Conservation (phyloP, 2,113 vertebrate genomes). For the Stigmatopora argus region DNA sequence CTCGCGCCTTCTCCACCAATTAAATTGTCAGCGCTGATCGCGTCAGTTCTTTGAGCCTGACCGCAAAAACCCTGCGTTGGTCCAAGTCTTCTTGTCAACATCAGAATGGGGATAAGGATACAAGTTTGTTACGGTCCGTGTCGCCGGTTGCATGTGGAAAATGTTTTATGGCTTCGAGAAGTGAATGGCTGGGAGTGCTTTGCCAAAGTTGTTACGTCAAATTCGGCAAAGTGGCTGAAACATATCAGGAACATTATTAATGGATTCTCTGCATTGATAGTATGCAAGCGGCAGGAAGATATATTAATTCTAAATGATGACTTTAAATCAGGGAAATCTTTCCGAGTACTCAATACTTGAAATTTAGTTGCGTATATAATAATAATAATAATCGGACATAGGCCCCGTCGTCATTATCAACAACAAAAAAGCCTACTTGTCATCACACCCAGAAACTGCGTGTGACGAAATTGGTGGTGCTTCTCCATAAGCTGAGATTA, state of each 20-base stretch:
- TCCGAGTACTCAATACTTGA: too few relatives aligned
- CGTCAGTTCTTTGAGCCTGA: not conserved
- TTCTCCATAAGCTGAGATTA: too few relatives aligned
- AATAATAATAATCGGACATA: too few relatives aligned
- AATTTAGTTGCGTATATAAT: too few relatives aligned
- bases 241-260: not conserved
- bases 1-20: not conserved
- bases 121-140: not conserved
- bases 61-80: not conserved
- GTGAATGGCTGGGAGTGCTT: not conserved
- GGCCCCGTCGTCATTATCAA: too few relatives aligned
- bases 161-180: slow-evolving; percentile 1
- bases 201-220: slow-evolving; percentile 6
- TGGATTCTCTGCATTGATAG: too few relatives aligned
- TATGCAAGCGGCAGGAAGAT: too few relatives aligned
- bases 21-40: not conserved
- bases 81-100: not conserved
- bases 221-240: not conserved
- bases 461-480: too few relatives aligned
- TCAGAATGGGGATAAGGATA: slow-evolving; percentile 1
- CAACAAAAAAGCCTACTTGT: too few relatives aligned
- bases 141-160: not conserved
- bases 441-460: too few relatives aligned
- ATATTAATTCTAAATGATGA: too few relatives aligned
- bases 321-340: too few relatives aligned